Base-by-base conservation (phyloP, 2,113 vertebrate genomes). In the Mobula hypostoma region DNA sequence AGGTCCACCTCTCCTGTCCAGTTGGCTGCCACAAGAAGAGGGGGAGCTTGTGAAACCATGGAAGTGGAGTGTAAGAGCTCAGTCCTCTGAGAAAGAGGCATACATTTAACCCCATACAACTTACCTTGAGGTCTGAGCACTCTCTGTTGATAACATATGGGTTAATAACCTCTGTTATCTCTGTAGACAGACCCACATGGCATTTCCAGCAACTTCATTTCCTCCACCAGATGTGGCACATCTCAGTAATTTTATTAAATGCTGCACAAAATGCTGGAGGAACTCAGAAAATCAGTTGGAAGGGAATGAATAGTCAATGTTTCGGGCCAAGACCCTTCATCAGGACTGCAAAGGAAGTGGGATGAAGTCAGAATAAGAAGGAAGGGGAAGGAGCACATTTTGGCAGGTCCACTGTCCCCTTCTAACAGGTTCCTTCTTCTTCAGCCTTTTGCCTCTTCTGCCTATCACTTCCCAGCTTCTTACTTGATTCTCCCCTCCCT, bases 1-100 rank as follows among this genome's bases (percentile, higher is more conserved):
- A 74, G 36, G 0, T 11, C 68, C 21, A 56, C 21, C 91, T 74
- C 91, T 7, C 68, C 48, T 7, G 32, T 93, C 91, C 72, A 29
- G 40, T 74, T 74, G 40, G 72, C 40, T 9, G 40, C 70, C 36
- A 93, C 70, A 5, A 40, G 91, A 40, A 93, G 32, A 19, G 91
- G 68, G 6, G 90, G 68, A 24, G n/a, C 68, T 9, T 93, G 68
- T 1, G 70, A 93, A 27, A 93, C n/a, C 12, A 2, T 48, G 36
- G 91, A 93, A 40, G 32, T 93, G 7, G 91, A 93, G 36, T 93
- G 36, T 56, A 93, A 93, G 29, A 92, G 88, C 66, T 92, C 88
- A 40, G 63, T 14, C 48, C 68, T 76, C 68, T 74, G 36, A 76
- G 4, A 56, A 66, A 32, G 14, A 19, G 61, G 14, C 61, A 90